Percentiles rank a stretch among this genome's conserved stretches.
Conservation (phyloP, 2,113 vertebrate genomes). For the Lepisosteus oculatus region DNA sequence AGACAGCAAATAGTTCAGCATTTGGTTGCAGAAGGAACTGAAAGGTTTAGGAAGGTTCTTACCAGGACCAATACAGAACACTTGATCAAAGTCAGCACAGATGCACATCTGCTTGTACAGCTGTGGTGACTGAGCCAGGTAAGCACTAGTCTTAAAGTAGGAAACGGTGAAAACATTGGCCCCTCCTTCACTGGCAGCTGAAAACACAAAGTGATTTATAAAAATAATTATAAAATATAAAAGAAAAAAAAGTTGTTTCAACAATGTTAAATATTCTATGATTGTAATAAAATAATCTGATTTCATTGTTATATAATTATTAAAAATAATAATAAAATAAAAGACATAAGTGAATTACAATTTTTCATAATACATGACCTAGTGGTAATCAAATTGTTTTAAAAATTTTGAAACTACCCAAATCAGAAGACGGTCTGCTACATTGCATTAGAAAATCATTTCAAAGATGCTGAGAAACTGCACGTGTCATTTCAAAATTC, state of each 20-base stretch:
- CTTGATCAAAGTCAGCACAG: constrained; percentile 97
- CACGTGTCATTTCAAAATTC: constrained; percentile 10
- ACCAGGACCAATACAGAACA: constrained; percentile 97
- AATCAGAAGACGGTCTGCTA: constrained; percentile 13
- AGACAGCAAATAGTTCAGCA: too few relatives aligned
- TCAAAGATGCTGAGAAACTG: neutral
- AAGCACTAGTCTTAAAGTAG: constrained; percentile 97
- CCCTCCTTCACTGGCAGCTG: constrained; percentile 97
- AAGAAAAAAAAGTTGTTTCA: neutral
- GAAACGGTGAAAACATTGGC: constrained; percentile 98
- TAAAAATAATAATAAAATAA: neutral
- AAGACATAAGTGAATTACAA: too few relatives aligned
- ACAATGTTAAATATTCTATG: too few relatives aligned
- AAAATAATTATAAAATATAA: neutral
- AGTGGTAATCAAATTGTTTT: too few relatives aligned
- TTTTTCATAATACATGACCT: too few relatives aligned
- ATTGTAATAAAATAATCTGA: too few relatives aligned
- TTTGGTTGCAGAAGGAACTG: too few relatives aligned
- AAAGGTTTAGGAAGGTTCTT: constrained; percentile 33
- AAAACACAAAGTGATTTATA: constrained; percentile 29
- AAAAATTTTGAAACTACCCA: neutral
- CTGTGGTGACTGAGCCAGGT: constrained; percentile 96
- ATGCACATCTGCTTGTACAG: constrained; percentile 99
- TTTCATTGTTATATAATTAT: neutral
- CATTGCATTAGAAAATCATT: neutral